phyloP scores from a whole-genome alignment of 1,140 invertebrate genomes.

The Brachionus rotundiformis region DNA sequence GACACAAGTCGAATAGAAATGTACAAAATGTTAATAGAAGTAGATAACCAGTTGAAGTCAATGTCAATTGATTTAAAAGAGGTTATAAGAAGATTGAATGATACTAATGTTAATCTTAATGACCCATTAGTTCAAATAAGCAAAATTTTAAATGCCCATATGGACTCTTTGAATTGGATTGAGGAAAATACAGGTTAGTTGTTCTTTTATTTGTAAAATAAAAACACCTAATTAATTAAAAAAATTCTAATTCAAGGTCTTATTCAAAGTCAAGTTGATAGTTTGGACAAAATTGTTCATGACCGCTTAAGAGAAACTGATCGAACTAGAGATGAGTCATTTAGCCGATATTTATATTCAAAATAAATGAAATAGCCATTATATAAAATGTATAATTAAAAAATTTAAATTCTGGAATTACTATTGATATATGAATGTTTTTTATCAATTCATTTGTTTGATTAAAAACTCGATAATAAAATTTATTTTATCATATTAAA shows the following conservation, averaged over 20 bases:
- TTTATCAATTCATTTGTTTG: background rate
- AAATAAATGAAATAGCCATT: background rate
- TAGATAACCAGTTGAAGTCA: slow-evolving; percentile 50
- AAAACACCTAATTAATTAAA: no score
- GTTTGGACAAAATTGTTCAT: slow-evolving; percentile 16
- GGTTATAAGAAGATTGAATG: slow-evolving; percentile 43
- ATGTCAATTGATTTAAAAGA: slow-evolving; percentile 45
- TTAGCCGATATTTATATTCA: slow-evolving; percentile 36
- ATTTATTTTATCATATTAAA: background rate
- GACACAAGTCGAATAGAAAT: slow-evolving; percentile 52
- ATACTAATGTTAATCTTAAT: slow-evolving; percentile 48
- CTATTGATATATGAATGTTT: no score
- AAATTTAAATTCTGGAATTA: background rate
- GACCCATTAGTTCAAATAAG: slow-evolving; percentile 52
- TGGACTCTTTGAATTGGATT: slow-evolving; percentile 53
- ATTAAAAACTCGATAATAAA: background rate
- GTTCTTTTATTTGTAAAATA: no score
- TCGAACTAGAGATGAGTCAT: slow-evolving; percentile 34
- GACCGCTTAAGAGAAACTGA: slow-evolving; percentile 37
- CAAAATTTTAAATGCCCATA: slow-evolving; percentile 52
- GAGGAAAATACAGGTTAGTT: slow-evolving; percentile 68
- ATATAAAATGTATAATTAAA: slow-evolving; percentile 8
- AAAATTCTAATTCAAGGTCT: slow-evolving; percentile 6
- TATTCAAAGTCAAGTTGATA: slow-evolving; percentile 35
- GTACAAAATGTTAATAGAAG: slow-evolving; percentile 49